Evolutionary conservation across 2,797 vertebrate genomes (phyloP).

Genomic region (Darevskia mixta): DNA sequence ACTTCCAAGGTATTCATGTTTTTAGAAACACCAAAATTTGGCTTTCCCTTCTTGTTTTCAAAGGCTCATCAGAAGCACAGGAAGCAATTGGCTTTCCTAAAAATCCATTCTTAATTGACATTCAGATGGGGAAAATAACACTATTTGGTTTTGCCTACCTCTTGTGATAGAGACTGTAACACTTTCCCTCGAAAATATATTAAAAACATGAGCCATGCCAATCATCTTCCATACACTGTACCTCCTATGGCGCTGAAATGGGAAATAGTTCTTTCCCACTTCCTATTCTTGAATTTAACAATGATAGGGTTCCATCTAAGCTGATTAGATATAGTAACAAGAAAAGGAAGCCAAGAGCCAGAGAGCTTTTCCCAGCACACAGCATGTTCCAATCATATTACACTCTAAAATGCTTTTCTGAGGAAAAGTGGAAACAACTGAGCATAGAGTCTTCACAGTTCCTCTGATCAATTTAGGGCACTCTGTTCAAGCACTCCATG

Average conservation of each 20-base stretch:
- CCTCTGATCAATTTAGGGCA: slow-evolving; percentile 29
- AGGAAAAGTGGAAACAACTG: slow-evolving; percentile 27
- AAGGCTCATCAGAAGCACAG: neutral
- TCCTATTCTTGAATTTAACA: slow-evolving; percentile 48
- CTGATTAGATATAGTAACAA: slow-evolving; percentile 32
- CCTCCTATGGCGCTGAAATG: slow-evolving; percentile 27
- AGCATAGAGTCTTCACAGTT: neutral
- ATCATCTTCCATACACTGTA: slow-evolving; percentile 26
- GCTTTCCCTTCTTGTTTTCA: neutral
- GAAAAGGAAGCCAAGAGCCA: slow-evolving; percentile 19
- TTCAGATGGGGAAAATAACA: slow-evolving; percentile 26
- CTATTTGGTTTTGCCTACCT: neutral
- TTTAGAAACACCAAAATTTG: neutral
- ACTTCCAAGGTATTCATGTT: neutral
- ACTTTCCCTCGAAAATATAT: slow-evolving; percentile 34
- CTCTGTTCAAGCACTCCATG: slow-evolving; percentile 16
- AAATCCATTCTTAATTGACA: neutral
- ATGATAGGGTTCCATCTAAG: slow-evolving; percentile 41
- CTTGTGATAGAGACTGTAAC: neutral
- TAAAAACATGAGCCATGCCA: slow-evolving; percentile 22
- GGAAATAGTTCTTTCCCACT: slow-evolving; percentile 26
- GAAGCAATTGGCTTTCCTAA: neutral
- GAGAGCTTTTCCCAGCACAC: slow-evolving; percentile 30
- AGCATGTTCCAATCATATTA: slow-evolving; percentile 32
- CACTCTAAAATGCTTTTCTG: slow-evolving; percentile 33